These are phyloP conservation scores for Crioceris asparagi DNA, from an alignment of 2,888 invertebrate species.

Conservation along the genomic window DNA sequence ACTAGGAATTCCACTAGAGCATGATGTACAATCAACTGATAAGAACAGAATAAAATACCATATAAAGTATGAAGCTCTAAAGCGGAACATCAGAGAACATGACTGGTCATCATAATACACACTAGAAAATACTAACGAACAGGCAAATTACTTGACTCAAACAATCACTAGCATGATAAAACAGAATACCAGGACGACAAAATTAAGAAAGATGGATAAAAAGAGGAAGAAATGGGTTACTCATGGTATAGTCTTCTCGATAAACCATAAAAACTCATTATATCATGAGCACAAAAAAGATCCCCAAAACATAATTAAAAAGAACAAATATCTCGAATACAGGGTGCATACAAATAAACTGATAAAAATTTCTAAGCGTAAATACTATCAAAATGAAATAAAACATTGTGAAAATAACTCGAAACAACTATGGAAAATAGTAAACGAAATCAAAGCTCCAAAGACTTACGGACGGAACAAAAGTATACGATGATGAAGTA, in stretches of 20 bases:
- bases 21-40: neutral
- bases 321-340: constrained; percentile 1
- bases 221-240: constrained; percentile 5
- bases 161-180: constrained; percentile 1
- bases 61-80: constrained; percentile 3
- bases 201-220: neutral
- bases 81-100: constrained; percentile 1
- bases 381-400: constrained; percentile 2
- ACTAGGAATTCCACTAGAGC: constrained; percentile 2
- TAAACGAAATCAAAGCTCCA: neutral
- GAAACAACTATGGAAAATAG: constrained; percentile 5
- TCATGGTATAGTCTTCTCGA: neutral
- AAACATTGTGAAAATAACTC: constrained; percentile 1
- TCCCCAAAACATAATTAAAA: constrained; percentile 2
- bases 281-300: constrained; percentile 3
- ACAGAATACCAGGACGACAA: constrained; percentile 1
- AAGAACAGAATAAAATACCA: neutral
- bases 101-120: too few species aligned
- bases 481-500: too few species aligned
- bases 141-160: neutral
- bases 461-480: too few species aligned
- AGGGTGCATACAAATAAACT: neutral
- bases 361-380: constrained; percentile 2
- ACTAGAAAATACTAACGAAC: too few species aligned
- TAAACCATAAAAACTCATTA: constrained; percentile 3